phyloP scores from a whole-genome alignment of 1,140 invertebrate genomes.

The Rhagoletis zephyria region DNA sequence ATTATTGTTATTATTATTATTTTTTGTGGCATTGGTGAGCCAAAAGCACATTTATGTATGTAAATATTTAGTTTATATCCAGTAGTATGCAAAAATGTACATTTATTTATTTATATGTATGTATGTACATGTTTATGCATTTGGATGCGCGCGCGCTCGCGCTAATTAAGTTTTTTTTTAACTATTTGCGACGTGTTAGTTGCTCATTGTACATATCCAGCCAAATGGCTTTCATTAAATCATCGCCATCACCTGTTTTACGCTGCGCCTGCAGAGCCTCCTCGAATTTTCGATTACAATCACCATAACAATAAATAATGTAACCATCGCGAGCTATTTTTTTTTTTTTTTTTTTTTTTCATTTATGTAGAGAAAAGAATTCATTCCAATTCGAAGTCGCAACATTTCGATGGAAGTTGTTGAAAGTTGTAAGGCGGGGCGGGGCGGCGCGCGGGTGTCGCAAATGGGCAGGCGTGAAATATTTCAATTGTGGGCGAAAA shows the following conservation, averaged over 20 bases:
- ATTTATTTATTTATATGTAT: background rate
- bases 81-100: background rate
- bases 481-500: conserved; percentile 12
- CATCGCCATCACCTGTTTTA: conserved; percentile 73
- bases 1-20: background rate
- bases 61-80: background rate
- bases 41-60: background rate
- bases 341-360: no score
- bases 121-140: conserved; percentile 50
- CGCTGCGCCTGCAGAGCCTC: conserved; percentile 69
- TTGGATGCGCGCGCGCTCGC: conserved; percentile 11
- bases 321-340: conserved; percentile 70
- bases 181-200: conserved; percentile 66
- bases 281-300: conserved; percentile 73
- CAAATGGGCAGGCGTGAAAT: background rate
- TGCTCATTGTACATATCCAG: conserved; percentile 73
- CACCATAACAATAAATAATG: conserved; percentile 73
- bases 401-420: background rate
- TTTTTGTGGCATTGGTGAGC: background rate
- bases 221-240: conserved; percentile 74
- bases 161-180: background rate
- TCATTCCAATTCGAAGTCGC: background rate
- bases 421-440: background rate
- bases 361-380: background rate
- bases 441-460: background rate